Percentiles rank a stretch among this genome's conserved stretches.
These are phyloP conservation scores for Xiphydria camelus DNA, from an alignment of 2,888 invertebrate species.

Conservation along the genomic window DNA sequence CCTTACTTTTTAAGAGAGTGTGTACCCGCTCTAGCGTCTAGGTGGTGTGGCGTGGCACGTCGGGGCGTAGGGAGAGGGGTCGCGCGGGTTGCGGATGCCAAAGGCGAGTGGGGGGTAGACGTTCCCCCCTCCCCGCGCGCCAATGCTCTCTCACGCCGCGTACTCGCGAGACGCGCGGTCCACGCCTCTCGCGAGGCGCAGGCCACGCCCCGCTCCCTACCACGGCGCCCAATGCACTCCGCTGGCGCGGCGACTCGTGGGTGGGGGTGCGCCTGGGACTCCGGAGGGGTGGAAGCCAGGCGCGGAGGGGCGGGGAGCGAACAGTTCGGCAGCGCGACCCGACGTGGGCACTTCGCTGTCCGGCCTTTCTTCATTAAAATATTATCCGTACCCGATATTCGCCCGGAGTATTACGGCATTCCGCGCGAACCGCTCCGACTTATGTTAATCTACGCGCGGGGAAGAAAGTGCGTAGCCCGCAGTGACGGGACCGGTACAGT, in stretches of 20 bases:
- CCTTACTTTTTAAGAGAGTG: neutral
- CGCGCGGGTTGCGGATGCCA: constrained; percentile 6
- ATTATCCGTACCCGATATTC: constrained; percentile 42
- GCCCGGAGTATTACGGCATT: constrained; percentile 1
- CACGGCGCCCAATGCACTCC: neutral
- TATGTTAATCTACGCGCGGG: neutral
- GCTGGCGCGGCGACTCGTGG: constrained; percentile 8
- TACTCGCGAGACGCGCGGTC: constrained; percentile 2
- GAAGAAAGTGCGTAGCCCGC: constrained; percentile 1
- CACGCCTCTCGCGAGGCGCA: constrained; percentile 2
- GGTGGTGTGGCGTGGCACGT: constrained; percentile 1
- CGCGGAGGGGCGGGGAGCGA: constrained; percentile 56
- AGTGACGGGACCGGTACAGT: neutral
- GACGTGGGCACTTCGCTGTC: constrained; percentile 58
- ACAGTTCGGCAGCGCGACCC: constrained; percentile 58
- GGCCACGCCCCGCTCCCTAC: constrained; percentile 7
- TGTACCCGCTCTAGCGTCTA: neutral
- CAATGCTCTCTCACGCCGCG: neutral
- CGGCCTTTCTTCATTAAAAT: constrained; percentile 57
- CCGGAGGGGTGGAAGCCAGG: constrained; percentile 43
- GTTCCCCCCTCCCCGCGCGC: neutral
- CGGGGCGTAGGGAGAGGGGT: constrained; percentile 12
- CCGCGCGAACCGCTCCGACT: constrained; percentile 3
- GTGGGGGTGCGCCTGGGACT: constrained; percentile 8
- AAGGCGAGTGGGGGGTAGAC: constrained; percentile 7